Base-by-base conservation (phyloP, 2,113 vertebrate genomes). In the Rhea pennata region DNA sequence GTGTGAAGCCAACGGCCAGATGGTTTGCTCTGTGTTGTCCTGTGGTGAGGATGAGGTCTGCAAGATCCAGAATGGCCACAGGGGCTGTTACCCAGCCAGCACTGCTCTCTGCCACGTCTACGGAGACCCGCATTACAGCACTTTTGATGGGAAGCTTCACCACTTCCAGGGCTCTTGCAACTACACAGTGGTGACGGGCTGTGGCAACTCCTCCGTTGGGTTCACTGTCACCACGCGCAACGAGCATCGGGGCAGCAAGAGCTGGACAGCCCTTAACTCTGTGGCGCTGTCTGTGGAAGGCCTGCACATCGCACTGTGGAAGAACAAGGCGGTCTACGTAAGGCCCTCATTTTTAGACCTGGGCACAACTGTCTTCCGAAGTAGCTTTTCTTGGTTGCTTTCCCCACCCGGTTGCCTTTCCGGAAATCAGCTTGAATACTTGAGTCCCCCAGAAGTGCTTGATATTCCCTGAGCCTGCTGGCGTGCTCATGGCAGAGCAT, bases 101-200 rank as follows among this genome's bases (percentile, higher is more conserved):
- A 96, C 84, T 1, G 98, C 95, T 61, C 98, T 98, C 83, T 99
- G 99, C 96, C 97, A 97, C 24, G 91, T 97, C 88, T 99, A 99
- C 1, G 99, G 99, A 1, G 98, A 99, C 96, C 98, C 98, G 3
- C 99, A 99, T 87, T 99, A 99, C 73, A 96, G 98, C 85, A 99
- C 99, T 87, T 99, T 99, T 54, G 99, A 99, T 5, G 97, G 98
- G 46, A 98, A 95, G 83, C 97, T 98, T 40, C 98, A 99, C 80
- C 96, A 97, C 88, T 99, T 99, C 97, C 98, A 98, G 94, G 99
- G 99, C 11, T 98, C 97, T 46, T 99, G 99, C 95, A 98, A 98
- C 95, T 99, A 99, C 92, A 98, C 98, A 0, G 97, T 98, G 86
- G 97, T 97, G 42, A 98, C 98, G 21, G 97, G 98, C 23, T 99